Evolutionary conservation across 2,113 vertebrate species (phyloP).

Genomic region (Monopterus albus): DNA sequence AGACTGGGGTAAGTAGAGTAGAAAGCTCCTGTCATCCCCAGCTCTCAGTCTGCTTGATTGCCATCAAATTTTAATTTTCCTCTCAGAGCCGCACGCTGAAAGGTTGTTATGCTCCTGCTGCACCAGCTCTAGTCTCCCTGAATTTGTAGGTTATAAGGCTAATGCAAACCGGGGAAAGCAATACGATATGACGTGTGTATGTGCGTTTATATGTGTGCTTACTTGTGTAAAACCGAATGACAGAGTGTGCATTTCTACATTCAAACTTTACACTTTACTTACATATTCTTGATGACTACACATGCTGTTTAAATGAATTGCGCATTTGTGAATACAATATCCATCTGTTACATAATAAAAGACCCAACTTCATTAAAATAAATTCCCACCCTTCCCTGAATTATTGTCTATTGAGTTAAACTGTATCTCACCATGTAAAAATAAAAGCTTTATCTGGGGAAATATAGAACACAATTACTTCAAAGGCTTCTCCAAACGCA

Average conservation of each 20-base stretch:
- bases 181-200: conserved; percentile 34
- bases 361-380: conserved; percentile 62
- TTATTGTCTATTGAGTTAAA: conserved; percentile 65
- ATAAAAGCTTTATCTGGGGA: conserved; percentile 73
- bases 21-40: conserved; percentile 98
- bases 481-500: conserved; percentile 73
- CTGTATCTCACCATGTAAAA: conserved; percentile 55
- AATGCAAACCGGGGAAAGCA: conserved; percentile 36
- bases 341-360: conserved; percentile 67
- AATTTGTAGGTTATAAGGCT: conserved; percentile 47
- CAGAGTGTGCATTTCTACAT: background rate
- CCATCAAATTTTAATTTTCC: conserved; percentile 99
- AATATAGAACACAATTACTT: conserved; percentile 75
- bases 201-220: conserved; percentile 1
- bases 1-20: conserved; percentile 98
- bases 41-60: conserved; percentile 94
- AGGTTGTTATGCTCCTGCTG: conserved; percentile 58
- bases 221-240: background rate
- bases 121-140: conserved; percentile 34
- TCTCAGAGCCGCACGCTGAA: conserved; percentile 89
- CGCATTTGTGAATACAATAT: conserved; percentile 58
- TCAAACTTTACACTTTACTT: conserved; percentile 15
- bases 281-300: conserved; percentile 44
- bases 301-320: conserved; percentile 57
- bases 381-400: conserved; percentile 57